A percentile compares a stretch with the other conserved stretches of the same genome.
Conservation (phyloP, 2,888 invertebrate species). For the Antheraea assamensis region DNA sequence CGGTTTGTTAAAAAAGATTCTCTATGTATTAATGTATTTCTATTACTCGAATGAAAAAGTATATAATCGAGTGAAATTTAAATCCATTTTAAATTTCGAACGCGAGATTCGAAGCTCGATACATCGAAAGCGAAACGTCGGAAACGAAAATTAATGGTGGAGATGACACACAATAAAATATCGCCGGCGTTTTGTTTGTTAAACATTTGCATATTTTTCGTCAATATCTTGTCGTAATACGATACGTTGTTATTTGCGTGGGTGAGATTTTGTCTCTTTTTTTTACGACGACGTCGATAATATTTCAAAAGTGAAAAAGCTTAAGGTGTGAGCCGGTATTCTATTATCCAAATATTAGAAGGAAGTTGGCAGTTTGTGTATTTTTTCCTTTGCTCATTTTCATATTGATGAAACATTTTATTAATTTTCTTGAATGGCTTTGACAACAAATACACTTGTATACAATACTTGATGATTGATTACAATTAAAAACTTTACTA, state of each 20-base stretch:
- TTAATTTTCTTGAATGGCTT: neutral
- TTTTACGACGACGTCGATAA: neutral
- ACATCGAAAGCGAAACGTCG: conserved; percentile 27
- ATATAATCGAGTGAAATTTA: neutral
- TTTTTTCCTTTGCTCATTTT: neutral
- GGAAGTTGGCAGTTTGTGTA: neutral
- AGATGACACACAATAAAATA: conserved; percentile 51
- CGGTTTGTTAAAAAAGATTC: neutral
- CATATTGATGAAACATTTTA: neutral
- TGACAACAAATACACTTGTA: neutral
- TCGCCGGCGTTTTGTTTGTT: conserved; percentile 36
- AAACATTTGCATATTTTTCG: conserved; percentile 37
- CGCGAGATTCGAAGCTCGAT: conserved; percentile 31
- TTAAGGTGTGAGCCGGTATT: neutral
- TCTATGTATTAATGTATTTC: neutral
- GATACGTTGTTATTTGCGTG: conserved; percentile 11
- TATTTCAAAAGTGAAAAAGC: conserved; percentile 4
- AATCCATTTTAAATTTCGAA: conserved; percentile 38
- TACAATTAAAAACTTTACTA: no score
- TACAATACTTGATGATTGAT: neutral
- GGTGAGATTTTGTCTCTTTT: neutral
- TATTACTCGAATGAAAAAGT: neutral
- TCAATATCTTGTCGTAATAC: conserved; percentile 16
- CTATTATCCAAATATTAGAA: neutral
- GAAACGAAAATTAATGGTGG: conserved; percentile 31